A percentile compares a stretch with the other conserved stretches of the same genome.
Evolutionary conservation across 23 tunicate species (phyloP).

Genomic region (Halocynthia roretzi): DNA sequence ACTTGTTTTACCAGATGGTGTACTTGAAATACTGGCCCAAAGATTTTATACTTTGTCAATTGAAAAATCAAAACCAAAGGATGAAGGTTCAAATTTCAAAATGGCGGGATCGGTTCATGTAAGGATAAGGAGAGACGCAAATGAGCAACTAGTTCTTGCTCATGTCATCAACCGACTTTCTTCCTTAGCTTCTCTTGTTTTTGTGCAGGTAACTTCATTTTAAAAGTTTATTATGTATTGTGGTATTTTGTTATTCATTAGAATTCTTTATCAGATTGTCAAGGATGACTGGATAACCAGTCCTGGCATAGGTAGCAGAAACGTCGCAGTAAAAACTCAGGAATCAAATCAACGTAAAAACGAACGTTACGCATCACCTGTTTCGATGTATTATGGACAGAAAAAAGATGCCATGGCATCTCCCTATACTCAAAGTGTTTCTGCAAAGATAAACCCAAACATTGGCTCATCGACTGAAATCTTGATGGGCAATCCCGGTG

Average conservation of each 20-base stretch:
- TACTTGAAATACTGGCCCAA: constrained; percentile 75
- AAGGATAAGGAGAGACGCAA: constrained; percentile 81
- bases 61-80: constrained; percentile 6
- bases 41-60: constrained; percentile 61
- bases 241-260: not conserved
- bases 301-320: not conserved
- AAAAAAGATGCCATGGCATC: too few relatives aligned
- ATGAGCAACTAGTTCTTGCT: constrained; percentile 90
- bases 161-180: constrained; percentile 78
- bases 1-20: constrained; percentile 61
- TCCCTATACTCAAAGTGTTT: not conserved
- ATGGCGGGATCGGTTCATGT: constrained; percentile 66
- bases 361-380: not conserved
- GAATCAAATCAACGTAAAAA: not conserved
- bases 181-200: constrained; percentile 48
- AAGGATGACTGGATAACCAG: constrained; percentile 63
- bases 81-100: constrained; percentile 18
- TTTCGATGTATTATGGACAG: not conserved
- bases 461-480: too few relatives aligned
- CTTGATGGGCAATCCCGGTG: too few relatives aligned
- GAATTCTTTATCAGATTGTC: constrained; percentile 23
- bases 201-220: constrained; percentile 51
- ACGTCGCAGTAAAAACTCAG: not conserved
- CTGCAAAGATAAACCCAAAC: not conserved
- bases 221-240: not conserved